Evolutionary conservation across 2,888 invertebrate species (phyloP).

Genomic region (Athrips mouffetella): DNA sequence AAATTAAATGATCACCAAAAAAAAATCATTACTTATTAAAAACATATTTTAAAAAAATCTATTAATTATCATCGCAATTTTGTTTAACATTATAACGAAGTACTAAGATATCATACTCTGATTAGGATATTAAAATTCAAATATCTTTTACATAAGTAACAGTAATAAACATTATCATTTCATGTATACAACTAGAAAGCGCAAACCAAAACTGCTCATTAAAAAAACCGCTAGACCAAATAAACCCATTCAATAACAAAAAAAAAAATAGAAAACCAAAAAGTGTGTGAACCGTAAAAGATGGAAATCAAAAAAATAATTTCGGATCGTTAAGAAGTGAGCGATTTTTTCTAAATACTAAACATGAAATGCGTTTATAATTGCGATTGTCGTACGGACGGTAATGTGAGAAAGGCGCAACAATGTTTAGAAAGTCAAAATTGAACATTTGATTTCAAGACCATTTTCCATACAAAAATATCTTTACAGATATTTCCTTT

Average conservation of each 20-base stretch:
- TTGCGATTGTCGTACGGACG: conserved; percentile 14
- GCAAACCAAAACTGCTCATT: no score
- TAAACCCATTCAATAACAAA: neutral
- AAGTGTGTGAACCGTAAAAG: conserved; percentile 35
- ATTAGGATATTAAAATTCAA: no score
- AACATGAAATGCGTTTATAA: conserved; percentile 21
- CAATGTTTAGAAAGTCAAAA: conserved; percentile 19
- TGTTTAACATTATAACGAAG: no score
- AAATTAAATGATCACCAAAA: no score
- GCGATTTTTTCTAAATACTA: conserved; percentile 20
- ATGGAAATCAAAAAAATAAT: conserved; percentile 26
- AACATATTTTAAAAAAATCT: no score
- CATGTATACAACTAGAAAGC: conserved; percentile 65
- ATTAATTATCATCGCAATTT: no score
- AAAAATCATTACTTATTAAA: no score
- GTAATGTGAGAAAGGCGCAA: conserved; percentile 18
- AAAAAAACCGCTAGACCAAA: no score
- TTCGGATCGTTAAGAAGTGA: conserved; percentile 16
- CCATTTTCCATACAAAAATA: no score
- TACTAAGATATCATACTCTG: no score
- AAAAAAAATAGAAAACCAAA: neutral
- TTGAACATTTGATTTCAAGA: conserved; percentile 15
- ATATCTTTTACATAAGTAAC: conserved; percentile 4
- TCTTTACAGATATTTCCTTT: no score
- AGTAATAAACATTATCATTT: conserved; percentile 22